Evolutionary conservation across 2,113 vertebrate species (phyloP).

Genomic region (Rhea americana): DNA sequence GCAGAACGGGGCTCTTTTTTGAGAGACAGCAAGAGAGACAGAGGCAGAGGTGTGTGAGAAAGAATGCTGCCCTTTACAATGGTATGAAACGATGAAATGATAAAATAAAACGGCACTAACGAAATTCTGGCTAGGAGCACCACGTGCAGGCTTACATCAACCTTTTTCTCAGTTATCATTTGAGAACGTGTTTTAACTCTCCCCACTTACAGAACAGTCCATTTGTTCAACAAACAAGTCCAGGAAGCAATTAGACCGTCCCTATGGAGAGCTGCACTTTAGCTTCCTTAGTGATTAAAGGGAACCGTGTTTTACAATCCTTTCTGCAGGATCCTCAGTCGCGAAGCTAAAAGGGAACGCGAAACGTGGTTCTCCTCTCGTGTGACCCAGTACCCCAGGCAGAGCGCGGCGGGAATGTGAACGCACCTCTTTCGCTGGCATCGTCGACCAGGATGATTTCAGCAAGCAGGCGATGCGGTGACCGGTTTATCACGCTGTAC

Average conservation of each 20-base stretch:
- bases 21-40: background rate
- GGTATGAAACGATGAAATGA: accelerated
- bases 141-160: accelerated
- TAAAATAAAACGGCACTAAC: accelerated
- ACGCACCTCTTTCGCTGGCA: constrained; percentile 92
- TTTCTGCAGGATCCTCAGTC: no score
- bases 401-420: no score
- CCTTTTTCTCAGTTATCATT: accelerated
- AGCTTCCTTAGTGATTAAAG: accelerated
- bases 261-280: accelerated
- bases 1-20: background rate
- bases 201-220: accelerated
- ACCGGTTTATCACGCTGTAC: constrained; percentile 91
- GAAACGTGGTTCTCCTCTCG: no score
- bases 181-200: background rate
- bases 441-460: constrained; percentile 95
- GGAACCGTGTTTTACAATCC: no score
- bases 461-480: constrained; percentile 85
- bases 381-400: background rate
- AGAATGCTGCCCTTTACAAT: background rate
- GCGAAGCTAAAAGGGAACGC: accelerated
- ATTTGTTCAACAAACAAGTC: background rate
- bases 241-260: background rate
- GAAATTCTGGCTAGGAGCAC: background rate
- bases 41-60: no score